Conservation (phyloP, 1,140 invertebrate species). For the roundworm (Caenorhabditis elegans) region WBcel235 BX284605.5:13164001-13164500, state of each 20-base stretch:
- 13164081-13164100: conserved; percentile 16
- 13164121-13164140: not conserved
- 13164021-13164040: not conserved
- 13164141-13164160: not conserved
- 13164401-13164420: conserved; percentile 16
- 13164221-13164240: conserved; percentile 12
- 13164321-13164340: not conserved
- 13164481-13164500: not conserved
- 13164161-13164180: conserved; percentile 24
- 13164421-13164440: conserved; percentile 18
- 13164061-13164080: too few species aligned
- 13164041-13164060: conserved; percentile 18
- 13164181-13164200: conserved; percentile 13
- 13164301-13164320: not conserved
- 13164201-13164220: not conserved
- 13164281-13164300: conserved; percentile 21
- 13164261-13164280: conserved; percentile 18
- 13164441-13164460: not conserved
- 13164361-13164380: not conserved
- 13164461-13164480: not conserved
- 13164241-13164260: not conserved
- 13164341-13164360: not conserved
- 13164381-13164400: conserved; percentile 10
- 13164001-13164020: not conserved
- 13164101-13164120: not conserved